Percentiles rank a stretch among this genome's conserved stretches.
Conservation (phyloP, 2,113 vertebrate genomes). For the Salvelinus namaycush region DNA sequence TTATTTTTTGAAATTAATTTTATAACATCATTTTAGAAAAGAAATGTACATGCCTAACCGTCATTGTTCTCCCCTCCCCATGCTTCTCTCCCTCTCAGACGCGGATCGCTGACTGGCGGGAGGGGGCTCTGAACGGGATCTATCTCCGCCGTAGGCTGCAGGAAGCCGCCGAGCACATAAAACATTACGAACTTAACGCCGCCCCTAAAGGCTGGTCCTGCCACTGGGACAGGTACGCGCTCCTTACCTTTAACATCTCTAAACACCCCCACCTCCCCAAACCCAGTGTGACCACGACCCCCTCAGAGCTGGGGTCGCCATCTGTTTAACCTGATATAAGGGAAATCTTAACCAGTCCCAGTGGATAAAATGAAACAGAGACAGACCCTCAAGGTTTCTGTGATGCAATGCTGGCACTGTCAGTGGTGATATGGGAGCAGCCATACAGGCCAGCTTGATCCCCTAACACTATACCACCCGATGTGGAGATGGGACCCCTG, state of each 20-base stretch:
- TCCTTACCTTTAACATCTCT: constrained; percentile 99
- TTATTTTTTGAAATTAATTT: no score
- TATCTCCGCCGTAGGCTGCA: constrained; percentile 98
- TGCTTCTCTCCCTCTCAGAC: constrained; percentile 73
- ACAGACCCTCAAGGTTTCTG: constrained; percentile 63
- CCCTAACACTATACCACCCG: constrained; percentile 56
- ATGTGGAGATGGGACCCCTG: constrained; percentile 46
- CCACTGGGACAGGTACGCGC: constrained; percentile 99
- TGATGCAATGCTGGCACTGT: constrained; percentile 55
- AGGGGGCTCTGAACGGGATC: constrained; percentile 95
- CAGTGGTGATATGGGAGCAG: constrained; percentile 62
- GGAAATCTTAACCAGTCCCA: constrained; percentile 59
- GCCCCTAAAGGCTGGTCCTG: constrained; percentile 99
- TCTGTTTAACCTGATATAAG: constrained; percentile 70
- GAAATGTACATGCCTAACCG: no score
- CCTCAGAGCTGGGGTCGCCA: constrained; percentile 57
- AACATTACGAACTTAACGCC: constrained; percentile 99
- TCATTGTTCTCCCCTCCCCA: no score
- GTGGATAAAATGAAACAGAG: constrained; percentile 65
- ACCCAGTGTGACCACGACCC: constrained; percentile 77
- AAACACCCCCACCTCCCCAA: constrained; percentile 77
- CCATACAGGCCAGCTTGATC: constrained; percentile 68
- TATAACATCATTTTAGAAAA: no score
- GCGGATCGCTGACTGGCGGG: constrained; percentile 96
- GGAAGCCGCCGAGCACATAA: constrained; percentile 98